Evolutionary conservation across 1,140 invertebrate species (phyloP), one percentile per base, ranked within the genome.

Genomic region (Caenorhabditis inopinata): DNA sequence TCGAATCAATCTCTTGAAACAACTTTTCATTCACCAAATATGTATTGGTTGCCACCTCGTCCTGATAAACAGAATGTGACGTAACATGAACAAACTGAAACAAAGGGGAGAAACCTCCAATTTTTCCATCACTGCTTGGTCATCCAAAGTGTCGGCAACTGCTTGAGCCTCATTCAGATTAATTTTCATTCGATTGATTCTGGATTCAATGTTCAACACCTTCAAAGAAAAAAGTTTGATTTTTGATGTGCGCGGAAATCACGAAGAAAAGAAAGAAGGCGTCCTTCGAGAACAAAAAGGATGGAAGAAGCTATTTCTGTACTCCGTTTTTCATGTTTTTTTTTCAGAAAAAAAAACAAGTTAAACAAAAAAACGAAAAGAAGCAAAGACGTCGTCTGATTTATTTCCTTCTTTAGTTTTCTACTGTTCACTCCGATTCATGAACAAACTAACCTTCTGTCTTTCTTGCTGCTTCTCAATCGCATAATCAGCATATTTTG

Each of bases 161-260:
- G 29, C 29, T 68, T 68, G 58, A 68, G 58, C 58, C 32, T 68
- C 58, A 35, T 7, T 68, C 58, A 68, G 38, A 68, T 68, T 68
- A n/a, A 68, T 68, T 68, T 42, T 68, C 58, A 68, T 68, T 29
- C 58, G 58, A 38, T 68, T 68, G 58, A 68, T 68, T 38, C 58
- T 68, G 0, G 58, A n/a, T 21, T 68, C 58, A 38, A 68, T 68
- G 25, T 29, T 29, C 58, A 68, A n/a, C 4, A 68, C 58, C 58
- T 68, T 38, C 35, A 68, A 9, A n/a, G 32, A 11, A 21, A 42
- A 42, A 14, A 38, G 7, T 38, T 38, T 68, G 58, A 68, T 68
- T 68, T 42, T 29, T 68, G 58, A 68, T 68, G 58, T 42, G 38
- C 38, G 38, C 38, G 6, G 14, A 42, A 42, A 21, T 2, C 35